Evolutionary conservation across 1,140 invertebrate genomes (phyloP).

Genomic region (Papilio polyxenes): DNA sequence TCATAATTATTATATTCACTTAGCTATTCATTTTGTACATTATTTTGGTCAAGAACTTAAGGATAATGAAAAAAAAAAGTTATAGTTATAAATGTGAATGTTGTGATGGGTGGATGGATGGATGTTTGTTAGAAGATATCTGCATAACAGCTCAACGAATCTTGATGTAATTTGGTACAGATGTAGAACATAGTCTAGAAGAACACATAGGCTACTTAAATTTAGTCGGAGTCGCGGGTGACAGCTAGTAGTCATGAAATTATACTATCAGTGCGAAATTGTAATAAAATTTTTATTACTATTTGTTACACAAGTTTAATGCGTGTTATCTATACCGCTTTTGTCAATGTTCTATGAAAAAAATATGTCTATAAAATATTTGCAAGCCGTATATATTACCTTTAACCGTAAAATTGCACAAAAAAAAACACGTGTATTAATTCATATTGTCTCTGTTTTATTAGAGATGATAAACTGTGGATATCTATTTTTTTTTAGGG

Average conservation of each 20-base stretch:
- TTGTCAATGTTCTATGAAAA: constrained; percentile 30
- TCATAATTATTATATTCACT: not conserved
- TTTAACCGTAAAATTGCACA: not conserved
- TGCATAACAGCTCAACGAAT: too few species aligned
- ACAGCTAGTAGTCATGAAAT: not conserved
- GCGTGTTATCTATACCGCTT: constrained; percentile 21
- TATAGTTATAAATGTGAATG: too few species aligned
- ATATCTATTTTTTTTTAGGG: constrained; percentile 55
- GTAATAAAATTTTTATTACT: not conserved
- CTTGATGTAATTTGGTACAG: too few species aligned
- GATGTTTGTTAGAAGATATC: too few species aligned
- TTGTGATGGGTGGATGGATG: too few species aligned
- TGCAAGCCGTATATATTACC: not conserved
- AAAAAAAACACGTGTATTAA: not conserved
- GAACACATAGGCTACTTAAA: too few species aligned
- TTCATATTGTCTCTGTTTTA: too few species aligned
- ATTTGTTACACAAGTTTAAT: not conserved
- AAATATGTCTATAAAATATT: constrained; percentile 6
- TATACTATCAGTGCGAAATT: not conserved
- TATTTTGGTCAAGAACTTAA: not conserved
- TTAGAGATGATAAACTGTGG: too few species aligned
- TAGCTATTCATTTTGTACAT: not conserved
- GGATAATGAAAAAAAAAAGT: too few species aligned
- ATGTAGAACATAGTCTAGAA: too few species aligned
- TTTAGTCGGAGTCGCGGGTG: too few species aligned